Conservation (phyloP, 2,888 invertebrate genomes). For the Diarsia dahlii region DNA sequence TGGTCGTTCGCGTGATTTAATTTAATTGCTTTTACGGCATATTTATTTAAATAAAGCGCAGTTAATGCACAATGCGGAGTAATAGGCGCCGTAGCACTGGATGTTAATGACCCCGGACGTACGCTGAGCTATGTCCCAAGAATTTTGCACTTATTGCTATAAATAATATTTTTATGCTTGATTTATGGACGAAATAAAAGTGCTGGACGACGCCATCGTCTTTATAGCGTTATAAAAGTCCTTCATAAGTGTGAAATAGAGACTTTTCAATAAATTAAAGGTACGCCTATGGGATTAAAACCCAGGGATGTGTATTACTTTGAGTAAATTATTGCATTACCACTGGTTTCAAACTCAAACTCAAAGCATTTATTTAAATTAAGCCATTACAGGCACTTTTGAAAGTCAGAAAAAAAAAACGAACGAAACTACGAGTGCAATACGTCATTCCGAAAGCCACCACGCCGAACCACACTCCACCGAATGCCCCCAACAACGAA, state of each 20-base stretch:
- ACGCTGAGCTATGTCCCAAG: constrained; percentile 23
- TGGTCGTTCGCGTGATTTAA: constrained; percentile 63
- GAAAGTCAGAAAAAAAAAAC: too few species aligned
- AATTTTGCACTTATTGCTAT: constrained; percentile 25
- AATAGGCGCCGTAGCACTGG: constrained; percentile 37
- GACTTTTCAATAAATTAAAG: not conserved
- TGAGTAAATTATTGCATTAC: not conserved
- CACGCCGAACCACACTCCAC: too few species aligned
- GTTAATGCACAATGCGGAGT: constrained; percentile 52
- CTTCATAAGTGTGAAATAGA: constrained; percentile 5
- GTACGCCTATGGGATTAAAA: not conserved
- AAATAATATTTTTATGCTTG: constrained; percentile 17
- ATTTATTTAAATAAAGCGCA: constrained; percentile 72
- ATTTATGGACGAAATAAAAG: not conserved
- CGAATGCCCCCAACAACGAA: too few species aligned
- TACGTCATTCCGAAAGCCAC: too few species aligned
- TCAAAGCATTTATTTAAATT: too few species aligned
- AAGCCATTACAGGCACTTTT: too few species aligned
- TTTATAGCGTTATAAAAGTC: not conserved
- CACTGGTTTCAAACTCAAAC: too few species aligned
- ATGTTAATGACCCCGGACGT: constrained; percentile 55
- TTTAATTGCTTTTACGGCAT: constrained; percentile 68
- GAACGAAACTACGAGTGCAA: too few species aligned
- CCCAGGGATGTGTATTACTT: not conserved
- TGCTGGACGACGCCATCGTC: not conserved